Conservation (phyloP, 2,797 vertebrate genomes). For the Eutrigla gurnardus region DNA sequence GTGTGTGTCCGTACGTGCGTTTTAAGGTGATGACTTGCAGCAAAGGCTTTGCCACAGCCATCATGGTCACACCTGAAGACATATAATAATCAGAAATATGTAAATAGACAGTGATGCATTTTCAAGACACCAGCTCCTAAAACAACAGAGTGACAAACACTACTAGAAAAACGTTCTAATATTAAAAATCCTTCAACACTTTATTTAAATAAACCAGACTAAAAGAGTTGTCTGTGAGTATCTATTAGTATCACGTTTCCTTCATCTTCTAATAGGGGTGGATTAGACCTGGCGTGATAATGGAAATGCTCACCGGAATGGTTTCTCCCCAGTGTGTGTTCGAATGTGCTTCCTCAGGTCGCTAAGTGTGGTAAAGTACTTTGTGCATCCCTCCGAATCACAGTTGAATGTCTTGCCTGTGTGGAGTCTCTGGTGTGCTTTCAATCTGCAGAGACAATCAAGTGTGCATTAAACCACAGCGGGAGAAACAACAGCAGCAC, state of each 20-base stretch:
- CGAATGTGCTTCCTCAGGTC: constrained; percentile 99
- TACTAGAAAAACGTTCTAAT: background rate
- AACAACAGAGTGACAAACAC: background rate
- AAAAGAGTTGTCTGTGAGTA: background rate
- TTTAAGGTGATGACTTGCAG: constrained; percentile 98
- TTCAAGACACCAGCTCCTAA: background rate
- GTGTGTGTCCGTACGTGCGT: constrained; percentile 99
- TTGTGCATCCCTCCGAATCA: constrained; percentile 99
- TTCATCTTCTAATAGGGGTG: constrained; percentile 10
- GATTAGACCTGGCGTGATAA: constrained; percentile 26
- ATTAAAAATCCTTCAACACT: background rate
- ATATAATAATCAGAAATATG: constrained; percentile 9
- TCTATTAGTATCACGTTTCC: constrained; percentile 2
- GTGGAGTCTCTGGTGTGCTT: constrained; percentile 99
- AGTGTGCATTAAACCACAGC: constrained; percentile 42
- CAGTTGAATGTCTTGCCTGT: constrained; percentile 99
- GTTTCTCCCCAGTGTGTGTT: constrained; percentile 99
- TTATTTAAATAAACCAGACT: constrained; percentile 2
- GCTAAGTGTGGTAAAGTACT: constrained; percentile 99
- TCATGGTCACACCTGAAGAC: constrained; percentile 94
- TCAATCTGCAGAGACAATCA: constrained; percentile 86
- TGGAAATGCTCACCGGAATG: constrained; percentile 90
- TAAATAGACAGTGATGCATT: background rate
- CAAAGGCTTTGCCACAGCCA: constrained; percentile 98
- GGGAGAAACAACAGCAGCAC: constrained; percentile 15